Percentiles rank a stretch among this genome's conserved stretches.
These are phyloP conservation scores for Baryphthengus martii DNA, from an alignment of 2,113 vertebrate species.

Conservation along the genomic window DNA sequence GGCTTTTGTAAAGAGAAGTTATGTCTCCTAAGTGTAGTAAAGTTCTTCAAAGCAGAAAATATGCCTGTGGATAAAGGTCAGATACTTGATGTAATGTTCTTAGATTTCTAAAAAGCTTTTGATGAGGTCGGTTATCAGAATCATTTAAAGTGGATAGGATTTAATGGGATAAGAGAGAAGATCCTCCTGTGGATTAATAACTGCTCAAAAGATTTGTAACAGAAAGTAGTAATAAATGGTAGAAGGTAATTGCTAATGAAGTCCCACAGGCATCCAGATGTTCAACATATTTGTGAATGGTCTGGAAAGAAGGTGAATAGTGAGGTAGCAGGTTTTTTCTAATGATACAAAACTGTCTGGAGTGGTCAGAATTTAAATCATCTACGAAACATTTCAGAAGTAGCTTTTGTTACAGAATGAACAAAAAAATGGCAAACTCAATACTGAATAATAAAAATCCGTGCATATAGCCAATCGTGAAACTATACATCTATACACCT, in stretches of 20 bases:
- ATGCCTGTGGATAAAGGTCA: slow-evolving; percentile 32
- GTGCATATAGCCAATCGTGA: background rate
- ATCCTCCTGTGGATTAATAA: slow-evolving; percentile 33
- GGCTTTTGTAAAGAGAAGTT: background rate
- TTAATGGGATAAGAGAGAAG: slow-evolving; percentile 55
- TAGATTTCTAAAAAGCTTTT: slow-evolving; percentile 59
- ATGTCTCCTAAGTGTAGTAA: background rate
- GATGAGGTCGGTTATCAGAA: slow-evolving; percentile 43
- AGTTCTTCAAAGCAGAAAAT: slow-evolving; percentile 50
- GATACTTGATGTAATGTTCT: slow-evolving; percentile 38
- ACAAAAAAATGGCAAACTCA: background rate
- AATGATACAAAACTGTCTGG: background rate
- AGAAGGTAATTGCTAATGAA: slow-evolving; percentile 39
- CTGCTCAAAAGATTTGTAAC: slow-evolving; percentile 25
- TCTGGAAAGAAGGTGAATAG: background rate
- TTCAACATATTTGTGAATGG: slow-evolving; percentile 32
- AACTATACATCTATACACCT: background rate
- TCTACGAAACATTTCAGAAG: background rate
- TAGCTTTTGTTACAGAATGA: background rate
- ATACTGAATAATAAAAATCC: background rate
- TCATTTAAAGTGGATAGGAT: slow-evolving; percentile 27
- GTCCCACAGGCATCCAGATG: slow-evolving; percentile 25
- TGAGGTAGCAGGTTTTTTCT: background rate
- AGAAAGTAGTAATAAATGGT: slow-evolving; percentile 34
- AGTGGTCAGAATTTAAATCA: background rate